Base-by-base conservation (phyloP, 2,113 vertebrate genomes). In the Lutjanus erythropterus region DNA sequence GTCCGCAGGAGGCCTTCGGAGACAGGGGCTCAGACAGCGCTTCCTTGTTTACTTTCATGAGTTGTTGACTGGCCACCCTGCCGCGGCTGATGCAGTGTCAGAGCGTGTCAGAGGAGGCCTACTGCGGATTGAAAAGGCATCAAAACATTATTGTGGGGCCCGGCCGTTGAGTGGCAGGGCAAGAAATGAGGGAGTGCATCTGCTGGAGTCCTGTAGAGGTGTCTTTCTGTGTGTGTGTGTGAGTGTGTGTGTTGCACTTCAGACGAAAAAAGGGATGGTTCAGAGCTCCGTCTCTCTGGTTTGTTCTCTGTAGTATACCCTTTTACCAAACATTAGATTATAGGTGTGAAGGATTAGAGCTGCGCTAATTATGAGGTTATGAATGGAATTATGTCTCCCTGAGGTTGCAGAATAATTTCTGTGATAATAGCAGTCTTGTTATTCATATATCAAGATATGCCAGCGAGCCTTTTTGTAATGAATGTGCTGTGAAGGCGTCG, bases 371-470 rank as follows among this genome's bases (percentile, higher is more conserved):
- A 85, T 19, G 64, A 86, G 74, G 74, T 74, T 78, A 64, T 85
- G 80, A 89, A 85, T 84, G 68, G 69, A 76, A 67, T 83, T 59
- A 60, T 76, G 56, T 80, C 76, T 87, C 80, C 81, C 82, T 29
- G 72, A 86, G 80, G 80, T 88, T 86, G 25, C 59, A 9, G 66
- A 82, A 80, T 81, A 60, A 44, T 86, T 79, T 82, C 67, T 75
- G 68, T 85, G 74, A 88, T 85, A 85, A 85, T 61, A 81, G 83
- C 75, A 46, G 59, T 59, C 25, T 73, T 86, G 58, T 81, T 84
- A 86, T 88, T 88, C 75, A 53, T 82, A 81, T 61, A 88, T 90
- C 83, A 71, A 84, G 83, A 85, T 86, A 89, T 56, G 79, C 67
- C 78, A 82, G 68, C 2, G 5, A 85, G 72, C 55, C 49, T 78